Evolutionary conservation across 1,140 invertebrate genomes (phyloP), one percentile per base, ranked within the genome.

Genomic region (Mycetomoellerius zeteki): DNA sequence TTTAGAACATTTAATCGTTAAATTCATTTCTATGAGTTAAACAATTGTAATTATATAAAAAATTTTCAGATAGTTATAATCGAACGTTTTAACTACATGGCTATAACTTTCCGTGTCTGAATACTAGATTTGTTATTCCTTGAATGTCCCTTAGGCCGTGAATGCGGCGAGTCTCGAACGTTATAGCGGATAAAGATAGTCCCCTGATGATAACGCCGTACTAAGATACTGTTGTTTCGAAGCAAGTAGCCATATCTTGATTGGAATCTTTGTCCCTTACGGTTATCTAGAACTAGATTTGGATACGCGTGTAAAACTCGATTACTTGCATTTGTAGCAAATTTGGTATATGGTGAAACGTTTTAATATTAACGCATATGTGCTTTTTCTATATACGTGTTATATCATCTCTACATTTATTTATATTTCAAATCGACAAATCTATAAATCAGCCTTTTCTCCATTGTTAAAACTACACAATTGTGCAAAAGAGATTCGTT

Each of bases 181-280:
- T 91, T 93, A 92, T 93, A 90, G 90, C 89, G 73, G 75, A 90
- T 92, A 89, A 93, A 93, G 92, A 93, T 93, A 82, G 92, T 91
- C 89, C 85, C 89, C 27, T 52, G 67, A 76, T 56, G 92, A 93
- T 93, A 93, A 88, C 84, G 65, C 69, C 47, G 33, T 62, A 54
- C 86, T 90, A 89, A 93, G 92, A 93, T 92, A 93, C 62, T 73
- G 77, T 85, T 86, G 88, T 88, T 89, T 80, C 88, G 82, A 88
- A 86, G 88, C 88, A 84, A 92, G 80, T 85, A 80, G 78, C 82
- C 12, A 2, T 93, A 93, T 93, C 92, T 93, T 92, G 91, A 93
- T 93, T 92, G 84, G 76, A 86, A 93, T 93, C 92, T 92, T 71
- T 43, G 77, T 78, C 84, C 81, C 85, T 85, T 71, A 56, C 60